Percentiles rank a stretch among this genome's conserved stretches.
Evolutionary conservation across 2,797 vertebrate genomes (phyloP).

Genomic region (Enteromius trimaculatus): DNA sequence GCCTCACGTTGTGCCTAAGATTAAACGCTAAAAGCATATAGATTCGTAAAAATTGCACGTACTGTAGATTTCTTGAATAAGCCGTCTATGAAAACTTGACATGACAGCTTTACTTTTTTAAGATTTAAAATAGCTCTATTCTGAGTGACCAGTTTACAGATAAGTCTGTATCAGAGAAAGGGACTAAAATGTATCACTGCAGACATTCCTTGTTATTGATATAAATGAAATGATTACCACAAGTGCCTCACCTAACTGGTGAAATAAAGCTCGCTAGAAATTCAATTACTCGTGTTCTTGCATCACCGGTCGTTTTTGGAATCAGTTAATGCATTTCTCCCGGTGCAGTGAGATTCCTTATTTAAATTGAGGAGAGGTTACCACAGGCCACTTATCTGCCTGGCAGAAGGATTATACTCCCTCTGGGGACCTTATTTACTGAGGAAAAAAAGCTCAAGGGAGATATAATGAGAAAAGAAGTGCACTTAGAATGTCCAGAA

Average conservation of each 20-base stretch:
- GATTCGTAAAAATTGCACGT: neutral
- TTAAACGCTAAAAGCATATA: neutral
- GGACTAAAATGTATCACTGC: slow-evolving; percentile 11
- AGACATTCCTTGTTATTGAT: slow-evolving; percentile 19
- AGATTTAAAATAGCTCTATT: neutral
- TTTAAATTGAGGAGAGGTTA: slow-evolving; percentile 35
- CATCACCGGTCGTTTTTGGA: slow-evolving; percentile 23
- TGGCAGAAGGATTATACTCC: slow-evolving; percentile 34
- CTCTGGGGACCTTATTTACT: slow-evolving; percentile 38
- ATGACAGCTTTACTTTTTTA: neutral
- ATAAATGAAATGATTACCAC: slow-evolving; percentile 40
- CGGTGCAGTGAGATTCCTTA: slow-evolving; percentile 22
- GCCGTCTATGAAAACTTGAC: neutral
- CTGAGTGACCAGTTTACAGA: neutral
- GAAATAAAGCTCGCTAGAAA: slow-evolving; percentile 34
- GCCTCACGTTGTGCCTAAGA: neutral
- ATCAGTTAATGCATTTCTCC: slow-evolving; percentile 33
- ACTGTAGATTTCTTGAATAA: slow-evolving; percentile 4
- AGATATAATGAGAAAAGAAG: slow-evolving; percentile 35
- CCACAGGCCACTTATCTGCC: slow-evolving; percentile 37
- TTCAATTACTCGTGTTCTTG: slow-evolving; percentile 30
- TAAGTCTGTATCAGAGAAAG: slow-evolving; percentile 1
- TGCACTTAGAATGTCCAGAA: slow-evolving; percentile 30
- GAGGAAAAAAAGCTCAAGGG: slow-evolving; percentile 23
- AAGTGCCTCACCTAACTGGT: slow-evolving; percentile 28